Evolutionary conservation across 2,888 invertebrate species (phyloP).

Genomic region (Lepidocyrtinus sp.): DNA sequence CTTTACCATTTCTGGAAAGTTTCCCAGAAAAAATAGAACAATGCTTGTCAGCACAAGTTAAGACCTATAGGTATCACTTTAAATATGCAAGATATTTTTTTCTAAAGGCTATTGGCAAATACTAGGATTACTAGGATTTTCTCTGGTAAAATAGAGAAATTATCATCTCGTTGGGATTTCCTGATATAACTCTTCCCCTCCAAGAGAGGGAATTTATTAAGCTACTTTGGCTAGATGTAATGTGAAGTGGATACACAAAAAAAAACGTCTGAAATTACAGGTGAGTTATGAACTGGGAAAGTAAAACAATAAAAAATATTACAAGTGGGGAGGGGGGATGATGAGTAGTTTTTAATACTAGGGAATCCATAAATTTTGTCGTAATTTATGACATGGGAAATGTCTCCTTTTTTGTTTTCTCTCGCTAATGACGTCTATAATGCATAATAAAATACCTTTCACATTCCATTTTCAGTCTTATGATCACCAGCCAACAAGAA

Average conservation of each 20-base stretch:
- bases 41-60: neutral
- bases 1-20: neutral
- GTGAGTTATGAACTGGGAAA: neutral
- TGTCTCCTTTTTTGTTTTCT: conserved; percentile 21
- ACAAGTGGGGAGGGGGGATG: neutral
- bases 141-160: conserved; percentile 7
- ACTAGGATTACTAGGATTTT: neutral
- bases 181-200: too few relatives aligned
- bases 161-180: conserved; percentile 26
- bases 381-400: neutral
- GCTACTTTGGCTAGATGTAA: neutral
- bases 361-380: neutral
- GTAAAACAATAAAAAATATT: neutral
- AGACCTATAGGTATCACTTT: neutral
- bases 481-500: conserved; percentile 1
- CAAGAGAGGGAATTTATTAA: too few relatives aligned
- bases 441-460: conserved; percentile 31
- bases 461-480: conserved; percentile 26
- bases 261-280: neutral
- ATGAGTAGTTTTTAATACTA: conserved; percentile 28
- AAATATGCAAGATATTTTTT: neutral
- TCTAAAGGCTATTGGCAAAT: conserved; percentile 39
- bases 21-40: neutral
- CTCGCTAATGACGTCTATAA: conserved; percentile 29
- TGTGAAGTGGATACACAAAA: neutral